A percentile compares a stretch with the other conserved stretches of the same genome.
phyloP scores from a whole-genome alignment of 2,797 vertebrate genomes.

The Gobio occitaniae region DNA sequence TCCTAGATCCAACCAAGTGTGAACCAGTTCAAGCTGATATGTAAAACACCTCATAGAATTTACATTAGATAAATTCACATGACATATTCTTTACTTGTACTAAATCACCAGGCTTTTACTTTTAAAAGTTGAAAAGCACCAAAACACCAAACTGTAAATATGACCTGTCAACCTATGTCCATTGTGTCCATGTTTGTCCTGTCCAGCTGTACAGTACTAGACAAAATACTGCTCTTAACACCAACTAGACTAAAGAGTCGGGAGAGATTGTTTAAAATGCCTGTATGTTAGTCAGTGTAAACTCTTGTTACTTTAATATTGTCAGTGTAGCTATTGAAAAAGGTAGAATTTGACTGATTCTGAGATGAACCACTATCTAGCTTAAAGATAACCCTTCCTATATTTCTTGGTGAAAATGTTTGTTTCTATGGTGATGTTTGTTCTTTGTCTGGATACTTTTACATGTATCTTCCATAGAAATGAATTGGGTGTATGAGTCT shows the following conservation, averaged over 20 bases:
- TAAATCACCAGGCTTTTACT: conserved; percentile 5
- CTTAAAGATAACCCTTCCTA: conserved; percentile 31
- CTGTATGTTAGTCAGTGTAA: conserved; percentile 46
- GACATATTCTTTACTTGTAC: conserved; percentile 17
- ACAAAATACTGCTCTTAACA: conserved; percentile 28
- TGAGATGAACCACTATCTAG: conserved; percentile 36
- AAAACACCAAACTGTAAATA: conserved; percentile 45
- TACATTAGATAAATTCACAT: conserved; percentile 1
- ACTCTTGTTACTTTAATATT: conserved; percentile 41
- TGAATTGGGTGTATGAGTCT: conserved; percentile 66
- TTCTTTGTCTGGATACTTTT: conserved; percentile 68
- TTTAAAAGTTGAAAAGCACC: conserved; percentile 15
- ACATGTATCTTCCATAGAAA: conserved; percentile 58
- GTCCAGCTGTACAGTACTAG: conserved; percentile 36
- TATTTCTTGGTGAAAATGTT: conserved; percentile 72
- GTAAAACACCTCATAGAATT: not conserved
- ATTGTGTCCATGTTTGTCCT: conserved; percentile 41
- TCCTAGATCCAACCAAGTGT: not conserved
- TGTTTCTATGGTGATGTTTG: conserved; percentile 71
- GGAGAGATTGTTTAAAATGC: conserved; percentile 34
- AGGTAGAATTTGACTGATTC: conserved; percentile 28
- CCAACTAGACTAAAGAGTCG: conserved; percentile 21
- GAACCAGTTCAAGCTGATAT: conserved; percentile 1
- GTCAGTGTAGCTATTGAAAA: conserved; percentile 44
- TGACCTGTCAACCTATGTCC: not conserved